Evolutionary conservation across 1,140 invertebrate genomes (phyloP).

Genomic region (Lepidurus arcticus): DNA sequence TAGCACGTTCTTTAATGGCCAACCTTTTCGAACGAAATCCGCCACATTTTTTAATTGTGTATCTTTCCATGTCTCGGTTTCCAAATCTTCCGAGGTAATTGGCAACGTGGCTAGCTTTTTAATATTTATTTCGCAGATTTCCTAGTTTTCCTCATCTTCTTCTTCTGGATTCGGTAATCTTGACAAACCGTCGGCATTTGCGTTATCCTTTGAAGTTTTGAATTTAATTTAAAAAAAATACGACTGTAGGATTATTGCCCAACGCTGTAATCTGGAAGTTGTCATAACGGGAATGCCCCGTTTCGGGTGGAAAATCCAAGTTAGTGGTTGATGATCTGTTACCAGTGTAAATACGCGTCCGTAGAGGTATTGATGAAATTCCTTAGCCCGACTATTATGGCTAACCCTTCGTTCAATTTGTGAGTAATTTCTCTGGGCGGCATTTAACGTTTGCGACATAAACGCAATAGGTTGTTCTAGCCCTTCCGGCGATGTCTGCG

Average conservation of each 20-base stretch:
- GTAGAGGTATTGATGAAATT: conserved; percentile 51
- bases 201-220: conserved; percentile 39
- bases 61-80: no score
- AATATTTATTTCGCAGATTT: no score
- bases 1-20: neutral
- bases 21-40: conserved; percentile 13
- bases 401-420: no score
- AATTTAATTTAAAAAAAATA: conserved; percentile 44
- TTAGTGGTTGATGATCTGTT: conserved; percentile 50
- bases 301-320: conserved; percentile 44
- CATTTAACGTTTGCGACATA: no score
- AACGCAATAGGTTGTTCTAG: no score
- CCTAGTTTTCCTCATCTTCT: no score
- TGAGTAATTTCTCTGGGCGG: no score
- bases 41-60: no score
- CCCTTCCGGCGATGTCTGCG: no score
- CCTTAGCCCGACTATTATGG: neutral
- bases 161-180: conserved; percentile 34
- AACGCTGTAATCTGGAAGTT: conserved; percentile 43
- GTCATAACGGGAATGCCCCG: conserved; percentile 40
- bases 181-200: conserved; percentile 41
- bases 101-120: no score
- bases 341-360: conserved; percentile 47
- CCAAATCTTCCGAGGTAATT: no score
- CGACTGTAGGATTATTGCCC: conserved; percentile 41